Evolutionary conservation across 2,113 vertebrate species (phyloP).

Genomic region (Corydoras maculifer): DNA sequence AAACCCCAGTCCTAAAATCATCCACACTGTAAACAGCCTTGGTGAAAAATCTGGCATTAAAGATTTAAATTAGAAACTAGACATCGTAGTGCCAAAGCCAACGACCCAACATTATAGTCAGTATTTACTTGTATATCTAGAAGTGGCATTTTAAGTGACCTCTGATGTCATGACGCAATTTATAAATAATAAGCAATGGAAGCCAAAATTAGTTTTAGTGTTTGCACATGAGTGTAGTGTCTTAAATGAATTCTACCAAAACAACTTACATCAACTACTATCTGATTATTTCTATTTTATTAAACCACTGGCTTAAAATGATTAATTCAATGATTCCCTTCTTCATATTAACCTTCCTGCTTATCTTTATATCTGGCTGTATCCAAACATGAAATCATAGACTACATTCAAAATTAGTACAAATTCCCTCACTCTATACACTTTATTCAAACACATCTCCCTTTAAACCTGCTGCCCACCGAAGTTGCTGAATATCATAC

Average conservation of each 20-base stretch:
- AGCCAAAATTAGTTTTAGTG: neutral
- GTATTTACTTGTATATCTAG: neutral
- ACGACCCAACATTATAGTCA: neutral
- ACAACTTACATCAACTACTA: neutral
- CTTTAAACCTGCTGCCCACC: neutral
- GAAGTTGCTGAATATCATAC: slow-evolving; percentile 2
- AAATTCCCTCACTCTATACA: neutral
- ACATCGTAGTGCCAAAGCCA: slow-evolving; percentile 8
- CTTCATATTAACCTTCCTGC: neutral
- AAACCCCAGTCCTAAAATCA: slow-evolving; percentile 21
- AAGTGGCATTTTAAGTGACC: slow-evolving; percentile 1
- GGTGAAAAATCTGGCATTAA: neutral
- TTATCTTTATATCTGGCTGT: slow-evolving; percentile 17
- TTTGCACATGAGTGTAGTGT: slow-evolving; percentile 8
- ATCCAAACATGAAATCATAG: neutral
- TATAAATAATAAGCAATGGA: neutral
- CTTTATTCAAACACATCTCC: neutral
- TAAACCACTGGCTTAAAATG: neutral
- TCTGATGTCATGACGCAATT: neutral
- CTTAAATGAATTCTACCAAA: slow-evolving; percentile 1
- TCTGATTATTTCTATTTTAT: neutral
- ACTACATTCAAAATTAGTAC: slow-evolving; percentile 13
- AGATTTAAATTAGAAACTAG: slow-evolving; percentile 8
- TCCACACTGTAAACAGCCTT: slow-evolving; percentile 15
- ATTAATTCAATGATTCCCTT: slow-evolving; percentile 10